These are phyloP conservation scores for Rosalia funebris DNA, from an alignment of 2,888 invertebrate genomes.

Conservation along the genomic window DNA sequence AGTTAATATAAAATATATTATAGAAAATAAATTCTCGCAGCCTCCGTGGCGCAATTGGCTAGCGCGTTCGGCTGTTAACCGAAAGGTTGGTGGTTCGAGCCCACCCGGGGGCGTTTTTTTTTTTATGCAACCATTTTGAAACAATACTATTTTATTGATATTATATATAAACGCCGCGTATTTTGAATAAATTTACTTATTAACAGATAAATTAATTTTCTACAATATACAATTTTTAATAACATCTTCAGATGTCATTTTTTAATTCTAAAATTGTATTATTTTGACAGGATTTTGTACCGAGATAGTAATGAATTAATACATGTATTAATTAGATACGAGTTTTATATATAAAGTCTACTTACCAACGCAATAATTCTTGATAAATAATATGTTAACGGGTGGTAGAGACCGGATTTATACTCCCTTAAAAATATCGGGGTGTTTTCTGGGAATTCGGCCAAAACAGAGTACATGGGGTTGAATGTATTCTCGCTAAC, in stretches of 20 bases:
- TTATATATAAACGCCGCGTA: background rate
- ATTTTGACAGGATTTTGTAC: no score
- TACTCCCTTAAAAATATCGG: slow-evolving; percentile 85
- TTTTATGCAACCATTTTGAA: no score
- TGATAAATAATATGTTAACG: slow-evolving; percentile 82
- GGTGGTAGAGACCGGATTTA: slow-evolving; percentile 82
- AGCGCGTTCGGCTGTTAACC: slow-evolving; percentile 99
- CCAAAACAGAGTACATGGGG: slow-evolving; percentile 89
- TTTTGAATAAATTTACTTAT: background rate
- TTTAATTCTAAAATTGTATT: no score
- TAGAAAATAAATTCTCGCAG: no score
- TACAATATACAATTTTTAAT: background rate
- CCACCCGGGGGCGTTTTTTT: slow-evolving; percentile 97
- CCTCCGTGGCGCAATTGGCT: slow-evolving; percentile 95
- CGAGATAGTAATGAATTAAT: no score
- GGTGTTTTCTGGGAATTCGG: slow-evolving; percentile 82
- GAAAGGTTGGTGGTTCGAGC: slow-evolving; percentile 99
- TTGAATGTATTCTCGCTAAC: slow-evolving; percentile 91
- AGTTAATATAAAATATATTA: no score
- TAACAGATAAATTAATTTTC: background rate
- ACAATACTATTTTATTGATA: slow-evolving; percentile 60
- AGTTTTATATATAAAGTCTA: no score
- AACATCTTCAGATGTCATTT: no score
- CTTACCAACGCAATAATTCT: slow-evolving; percentile 85
- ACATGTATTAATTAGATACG: no score